Evolutionary conservation across 2,888 invertebrate species (phyloP), one percentile per base, ranked within the genome.

Genomic region (Chironomus tentans): DNA sequence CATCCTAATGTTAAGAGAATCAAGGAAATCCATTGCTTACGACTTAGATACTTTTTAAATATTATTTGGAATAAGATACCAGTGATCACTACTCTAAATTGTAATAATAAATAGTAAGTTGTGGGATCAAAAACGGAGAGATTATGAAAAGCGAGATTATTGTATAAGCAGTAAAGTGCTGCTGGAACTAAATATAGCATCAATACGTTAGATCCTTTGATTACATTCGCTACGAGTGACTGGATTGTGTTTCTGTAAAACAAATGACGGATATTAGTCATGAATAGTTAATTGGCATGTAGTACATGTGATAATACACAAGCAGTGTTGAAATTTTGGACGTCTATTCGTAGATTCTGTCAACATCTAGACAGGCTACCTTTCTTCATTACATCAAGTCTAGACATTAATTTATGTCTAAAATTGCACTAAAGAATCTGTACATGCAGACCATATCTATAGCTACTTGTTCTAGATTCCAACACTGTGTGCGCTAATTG

Each of bases 121-220:
- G 97, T 97, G 0, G 97, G 97, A 83, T 97, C 97, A 84, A 95
- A 97, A 75, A 89, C 89, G 12, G 94, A 91, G 79, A 97, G 86
- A 85, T 97, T 97, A 73, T 93, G 86, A 84, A 96, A 97, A 46
- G 95, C 90, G 80, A 98, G 87, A 85, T 97, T 97, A 82, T 98
- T 97, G 86, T 97, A 97, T 73, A 97, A 86, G 80, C 96, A 97
- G 82, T 98, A 98, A 75, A 97, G 84, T 80, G 93, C 87, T 0
- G 97, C 92, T 62, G 97, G 97, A 78, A 97, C 90, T 84, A 96
- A 92, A 82, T 98, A 97, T 68, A 94, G 82, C 76, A 91, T 82
- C 79, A 95, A 83, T 68, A 95, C 87, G 81, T 88, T 87, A 78
- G 86, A 87, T 81, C 91, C 88, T 79, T 87, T 85, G 10, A 82